Percentiles rank a stretch among this genome's conserved stretches.
Conservation (phyloP, 2,113 vertebrate genomes). For the Glaucomys volans region DNA sequence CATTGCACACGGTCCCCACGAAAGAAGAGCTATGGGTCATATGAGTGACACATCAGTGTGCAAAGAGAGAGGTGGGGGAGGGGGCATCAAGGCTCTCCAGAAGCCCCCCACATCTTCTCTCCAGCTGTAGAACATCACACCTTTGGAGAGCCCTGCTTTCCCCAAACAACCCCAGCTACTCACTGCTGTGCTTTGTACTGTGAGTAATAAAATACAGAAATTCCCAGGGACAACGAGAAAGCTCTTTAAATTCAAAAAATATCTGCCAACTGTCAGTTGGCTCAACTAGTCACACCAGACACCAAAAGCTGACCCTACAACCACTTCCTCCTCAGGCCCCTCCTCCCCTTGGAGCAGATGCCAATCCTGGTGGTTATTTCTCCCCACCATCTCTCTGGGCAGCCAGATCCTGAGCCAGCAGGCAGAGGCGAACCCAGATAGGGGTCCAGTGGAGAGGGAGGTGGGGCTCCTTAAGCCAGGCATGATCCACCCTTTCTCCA, state of each 20-base stretch:
- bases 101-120: not conserved
- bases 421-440: not conserved
- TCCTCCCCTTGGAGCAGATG: not conserved
- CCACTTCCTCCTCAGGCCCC: not conserved
- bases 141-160: not conserved
- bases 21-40: not conserved
- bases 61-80: not conserved
- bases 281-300: not conserved
- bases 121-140: not conserved
- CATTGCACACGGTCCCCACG: not conserved
- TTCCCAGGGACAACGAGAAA: not conserved
- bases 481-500: accelerated
- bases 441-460: not conserved
- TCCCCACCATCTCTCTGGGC: not conserved
- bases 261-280: not conserved
- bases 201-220: not conserved
- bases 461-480: not conserved
- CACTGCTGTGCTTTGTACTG: not conserved
- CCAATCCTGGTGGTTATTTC: not conserved
- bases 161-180: not conserved
- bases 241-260: not conserved
- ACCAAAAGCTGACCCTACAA: not conserved
- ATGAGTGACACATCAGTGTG: not conserved
- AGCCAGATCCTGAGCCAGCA: not conserved
- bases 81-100: not conserved